Conservation (phyloP, 2,888 invertebrate genomes). For the Aporophyla nigra region DNA sequence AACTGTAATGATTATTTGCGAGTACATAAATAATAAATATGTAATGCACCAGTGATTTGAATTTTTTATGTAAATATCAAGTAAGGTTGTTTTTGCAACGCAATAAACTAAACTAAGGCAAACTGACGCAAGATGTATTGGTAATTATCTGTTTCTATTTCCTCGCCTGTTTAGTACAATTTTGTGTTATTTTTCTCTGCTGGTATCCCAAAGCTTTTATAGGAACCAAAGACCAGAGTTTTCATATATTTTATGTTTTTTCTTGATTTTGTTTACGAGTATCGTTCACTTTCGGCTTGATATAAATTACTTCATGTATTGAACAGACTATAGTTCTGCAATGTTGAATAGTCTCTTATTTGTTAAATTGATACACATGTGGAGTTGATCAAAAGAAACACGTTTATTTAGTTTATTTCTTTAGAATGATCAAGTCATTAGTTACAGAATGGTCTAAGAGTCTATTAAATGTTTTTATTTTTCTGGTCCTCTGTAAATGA, state of each 20-base stretch:
- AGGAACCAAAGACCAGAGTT: slow-evolving; percentile 84
- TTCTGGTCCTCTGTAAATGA: neutral
- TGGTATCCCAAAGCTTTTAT: slow-evolving; percentile 79
- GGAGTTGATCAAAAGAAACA: neutral
- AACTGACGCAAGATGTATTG: slow-evolving; percentile 63
- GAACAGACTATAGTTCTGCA: slow-evolving; percentile 68
- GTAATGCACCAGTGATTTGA: slow-evolving; percentile 86
- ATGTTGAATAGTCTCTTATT: slow-evolving; percentile 62
- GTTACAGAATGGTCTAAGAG: neutral
- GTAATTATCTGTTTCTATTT: slow-evolving; percentile 57
- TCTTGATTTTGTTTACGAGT: slow-evolving; percentile 68
- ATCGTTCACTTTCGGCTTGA: slow-evolving; percentile 77
- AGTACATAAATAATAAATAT: slow-evolving; percentile 63
- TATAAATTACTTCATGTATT: slow-evolving; percentile 68
- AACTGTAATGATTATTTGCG: slow-evolving; percentile 69
- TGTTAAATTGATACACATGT: slow-evolving; percentile 62
- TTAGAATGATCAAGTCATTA: neutral
- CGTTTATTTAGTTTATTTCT: neutral
- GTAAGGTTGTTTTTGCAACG: slow-evolving; percentile 75
- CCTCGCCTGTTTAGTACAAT: slow-evolving; percentile 85
- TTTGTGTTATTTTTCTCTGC: slow-evolving; percentile 67
- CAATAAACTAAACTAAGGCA: slow-evolving; percentile 72
- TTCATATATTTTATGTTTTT: slow-evolving; percentile 75
- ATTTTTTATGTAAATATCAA: slow-evolving; percentile 68
- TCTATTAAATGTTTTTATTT: neutral